phyloP scores from a whole-genome alignment of 2,888 invertebrate genomes.

The Caenorhabditis panamensis region DNA sequence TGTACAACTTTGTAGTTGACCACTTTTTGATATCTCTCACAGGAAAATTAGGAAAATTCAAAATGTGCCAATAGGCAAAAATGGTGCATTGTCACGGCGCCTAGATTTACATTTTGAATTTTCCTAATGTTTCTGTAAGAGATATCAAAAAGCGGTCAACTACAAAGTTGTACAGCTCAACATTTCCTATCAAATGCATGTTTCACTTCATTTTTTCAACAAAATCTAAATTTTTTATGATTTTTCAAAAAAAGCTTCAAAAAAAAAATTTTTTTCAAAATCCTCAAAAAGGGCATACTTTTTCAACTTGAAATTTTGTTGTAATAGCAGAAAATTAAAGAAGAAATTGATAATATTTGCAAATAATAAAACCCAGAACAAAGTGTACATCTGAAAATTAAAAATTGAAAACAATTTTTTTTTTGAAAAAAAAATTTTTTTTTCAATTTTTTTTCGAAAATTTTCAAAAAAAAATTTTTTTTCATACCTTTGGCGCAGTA shows the following conservation, averaged over 20 bases:
- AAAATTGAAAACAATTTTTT: neutral
- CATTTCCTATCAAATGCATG: no score
- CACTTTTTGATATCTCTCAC: no score
- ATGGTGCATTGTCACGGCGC: no score
- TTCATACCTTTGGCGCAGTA: neutral
- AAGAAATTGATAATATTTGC: neutral
- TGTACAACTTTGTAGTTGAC: no score
- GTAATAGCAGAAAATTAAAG: neutral
- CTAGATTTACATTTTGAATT: no score
- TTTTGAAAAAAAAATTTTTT: neutral
- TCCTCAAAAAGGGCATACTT: neutral
- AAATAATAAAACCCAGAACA: neutral
- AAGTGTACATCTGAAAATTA: neutral
- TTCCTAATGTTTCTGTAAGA: no score
- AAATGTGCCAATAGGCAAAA: no score
- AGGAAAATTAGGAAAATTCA: no score
- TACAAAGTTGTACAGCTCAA: no score
- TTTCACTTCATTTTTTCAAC: no score
- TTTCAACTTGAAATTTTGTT: neutral
- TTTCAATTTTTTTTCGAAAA: conserved; percentile 2
- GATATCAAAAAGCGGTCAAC: no score
- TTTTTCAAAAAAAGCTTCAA: no score
- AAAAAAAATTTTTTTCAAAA: neutral
- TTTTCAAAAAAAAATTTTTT: neutral
- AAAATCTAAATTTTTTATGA: neutral